Conservation (phyloP, 2,797 vertebrate genomes). For the Phrynocephalus vlangalii region DNA sequence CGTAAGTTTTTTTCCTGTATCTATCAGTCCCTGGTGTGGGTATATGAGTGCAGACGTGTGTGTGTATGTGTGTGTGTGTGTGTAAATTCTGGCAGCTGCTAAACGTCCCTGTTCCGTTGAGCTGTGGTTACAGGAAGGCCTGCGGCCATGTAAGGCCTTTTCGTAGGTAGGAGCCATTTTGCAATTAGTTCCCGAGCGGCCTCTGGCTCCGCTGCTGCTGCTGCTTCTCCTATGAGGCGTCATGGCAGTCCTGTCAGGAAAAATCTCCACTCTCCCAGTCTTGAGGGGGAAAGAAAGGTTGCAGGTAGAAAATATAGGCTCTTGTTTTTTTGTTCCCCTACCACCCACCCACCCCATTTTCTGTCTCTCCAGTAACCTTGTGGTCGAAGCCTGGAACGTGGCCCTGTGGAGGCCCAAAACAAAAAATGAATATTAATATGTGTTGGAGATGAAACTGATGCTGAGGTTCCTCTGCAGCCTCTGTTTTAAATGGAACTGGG, state of each 20-base stretch:
- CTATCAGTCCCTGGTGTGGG: background rate
- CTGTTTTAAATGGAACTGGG: too few species aligned
- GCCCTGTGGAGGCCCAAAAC: background rate
- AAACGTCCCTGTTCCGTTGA: background rate
- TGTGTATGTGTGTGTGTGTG: too few species aligned
- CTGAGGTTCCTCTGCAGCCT: background rate
- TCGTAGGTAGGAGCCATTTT: constrained; percentile 32
- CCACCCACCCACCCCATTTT: too few species aligned
- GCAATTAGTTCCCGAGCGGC: constrained; percentile 29
- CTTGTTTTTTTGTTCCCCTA: too few species aligned
- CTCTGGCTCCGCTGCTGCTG: constrained; percentile 6
- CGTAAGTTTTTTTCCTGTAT: background rate
- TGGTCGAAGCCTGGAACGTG: background rate
- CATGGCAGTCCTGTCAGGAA: constrained; percentile 16
- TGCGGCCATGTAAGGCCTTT: background rate
- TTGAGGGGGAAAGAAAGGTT: background rate
- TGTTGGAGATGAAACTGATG: background rate
- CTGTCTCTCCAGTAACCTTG: background rate
- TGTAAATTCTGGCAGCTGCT: background rate
- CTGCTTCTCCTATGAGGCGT: background rate
- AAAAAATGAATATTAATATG: background rate
- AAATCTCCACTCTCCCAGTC: constrained; percentile 5
- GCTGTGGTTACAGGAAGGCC: background rate
- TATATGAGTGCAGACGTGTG: too few species aligned
- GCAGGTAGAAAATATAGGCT: background rate